A percentile compares a stretch with the other conserved stretches of the same genome.
Evolutionary conservation across 2,888 invertebrate genomes (phyloP).

Genomic region (Uropetala carovei): DNA sequence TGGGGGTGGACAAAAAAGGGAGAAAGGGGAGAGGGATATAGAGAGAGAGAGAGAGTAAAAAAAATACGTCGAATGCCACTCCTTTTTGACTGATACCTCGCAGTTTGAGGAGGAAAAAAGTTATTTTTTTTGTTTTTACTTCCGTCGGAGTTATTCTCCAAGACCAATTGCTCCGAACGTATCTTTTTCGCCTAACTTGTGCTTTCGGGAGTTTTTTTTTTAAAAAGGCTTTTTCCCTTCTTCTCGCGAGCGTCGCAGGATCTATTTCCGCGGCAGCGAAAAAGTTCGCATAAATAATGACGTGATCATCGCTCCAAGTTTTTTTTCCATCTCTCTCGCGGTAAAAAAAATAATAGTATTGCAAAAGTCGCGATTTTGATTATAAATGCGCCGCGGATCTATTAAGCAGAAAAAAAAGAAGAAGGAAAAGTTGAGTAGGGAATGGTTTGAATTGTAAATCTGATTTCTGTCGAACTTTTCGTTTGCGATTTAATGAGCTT

Average conservation of each 20-base stretch:
- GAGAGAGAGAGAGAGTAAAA: background rate
- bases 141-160: constrained; percentile 25
- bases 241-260: background rate
- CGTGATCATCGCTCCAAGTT: background rate
- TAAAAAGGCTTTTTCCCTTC: background rate
- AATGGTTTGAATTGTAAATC: too few species aligned
- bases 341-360: too few species aligned
- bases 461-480: too few species aligned
- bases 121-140: background rate
- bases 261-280: background rate
- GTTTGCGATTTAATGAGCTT: too few species aligned
- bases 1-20: too few species aligned
- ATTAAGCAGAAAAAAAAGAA: too few species aligned
- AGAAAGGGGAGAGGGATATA: background rate
- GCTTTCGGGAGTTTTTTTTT: background rate
- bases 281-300: background rate
- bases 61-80: constrained; percentile 28
- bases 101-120: background rate
- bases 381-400: too few species aligned
- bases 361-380: too few species aligned
- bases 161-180: constrained; percentile 43
- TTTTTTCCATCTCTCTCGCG: too few species aligned
- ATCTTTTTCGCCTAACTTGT: constrained; percentile 14
- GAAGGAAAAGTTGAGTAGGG: too few species aligned
- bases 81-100: background rate